phyloP scores from a whole-genome alignment of 1,140 invertebrate genomes.

The Cryptotermes secundus region DNA sequence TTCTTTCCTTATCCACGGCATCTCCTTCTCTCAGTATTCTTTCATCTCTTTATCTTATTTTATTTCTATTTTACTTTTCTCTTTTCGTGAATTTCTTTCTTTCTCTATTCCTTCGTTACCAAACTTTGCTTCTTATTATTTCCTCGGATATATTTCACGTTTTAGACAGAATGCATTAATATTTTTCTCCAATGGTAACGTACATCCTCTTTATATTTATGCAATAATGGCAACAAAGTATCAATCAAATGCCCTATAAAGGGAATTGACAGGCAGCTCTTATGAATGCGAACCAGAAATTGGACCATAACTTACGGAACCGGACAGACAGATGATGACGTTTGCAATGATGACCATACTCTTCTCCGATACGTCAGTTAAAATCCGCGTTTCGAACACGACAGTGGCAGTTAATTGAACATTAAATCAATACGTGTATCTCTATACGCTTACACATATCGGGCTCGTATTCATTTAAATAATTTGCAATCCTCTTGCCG shows the following conservation, averaged over 20 bases:
- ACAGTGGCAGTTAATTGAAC: background rate
- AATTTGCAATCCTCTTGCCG: background rate
- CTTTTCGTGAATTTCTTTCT: too few relatives aligned
- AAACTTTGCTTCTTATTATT: too few relatives aligned
- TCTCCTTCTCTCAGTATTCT: too few relatives aligned
- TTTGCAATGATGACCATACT: background rate
- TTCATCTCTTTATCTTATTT: too few relatives aligned
- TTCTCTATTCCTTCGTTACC: too few relatives aligned
- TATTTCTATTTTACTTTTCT: too few relatives aligned
- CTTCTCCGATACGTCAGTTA: background rate
- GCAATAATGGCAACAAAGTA: too few relatives aligned
- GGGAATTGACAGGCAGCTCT: background rate
- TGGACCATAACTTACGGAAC: background rate
- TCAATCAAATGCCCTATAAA: background rate
- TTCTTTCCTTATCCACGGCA: too few relatives aligned
- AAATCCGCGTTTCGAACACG: background rate
- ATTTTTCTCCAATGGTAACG: too few relatives aligned
- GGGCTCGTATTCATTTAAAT: background rate
- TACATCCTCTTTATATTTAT: too few relatives aligned
- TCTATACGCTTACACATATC: background rate
- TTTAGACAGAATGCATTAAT: too few relatives aligned
- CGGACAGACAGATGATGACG: background rate
- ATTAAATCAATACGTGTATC: background rate
- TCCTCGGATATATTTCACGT: too few relatives aligned
- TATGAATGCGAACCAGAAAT: background rate